A percentile compares a stretch with the other conserved stretches of the same genome.
Evolutionary conservation across 2,888 invertebrate species (phyloP).

Genomic region (Microctonus aethiopoides): DNA sequence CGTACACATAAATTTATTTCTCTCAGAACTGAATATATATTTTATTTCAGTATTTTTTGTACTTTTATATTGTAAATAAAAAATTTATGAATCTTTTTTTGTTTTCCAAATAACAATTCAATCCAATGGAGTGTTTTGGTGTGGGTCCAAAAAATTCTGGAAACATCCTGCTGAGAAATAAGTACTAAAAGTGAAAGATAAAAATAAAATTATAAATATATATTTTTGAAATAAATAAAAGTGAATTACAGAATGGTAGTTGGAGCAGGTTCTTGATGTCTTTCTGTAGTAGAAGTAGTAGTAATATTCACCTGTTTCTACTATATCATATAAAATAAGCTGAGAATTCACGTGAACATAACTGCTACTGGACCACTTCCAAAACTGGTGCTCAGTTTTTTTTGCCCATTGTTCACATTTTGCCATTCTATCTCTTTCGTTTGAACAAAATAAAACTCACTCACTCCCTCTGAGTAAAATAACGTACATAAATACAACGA

Average conservation of each 20-base stretch:
- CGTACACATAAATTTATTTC: neutral
- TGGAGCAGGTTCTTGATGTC: neutral
- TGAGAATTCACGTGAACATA: constrained; percentile 17
- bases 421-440: neutral
- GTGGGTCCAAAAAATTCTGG: neutral
- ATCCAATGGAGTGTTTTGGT: neutral
- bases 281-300: neutral
- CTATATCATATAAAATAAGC: constrained; percentile 21
- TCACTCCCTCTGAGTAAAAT: neutral
- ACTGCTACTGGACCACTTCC: constrained; percentile 19
- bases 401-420: neutral
- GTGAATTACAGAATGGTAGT: constrained; percentile 21
- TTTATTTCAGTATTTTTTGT: no score
- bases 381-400: constrained; percentile 9
- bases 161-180: neutral
- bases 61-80: neutral
- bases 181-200: neutral
- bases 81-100: neutral
- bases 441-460: neutral
- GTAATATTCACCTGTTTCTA: constrained; percentile 28
- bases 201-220: neutral
- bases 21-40: neutral
- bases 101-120: neutral
- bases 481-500: constrained; percentile 2
- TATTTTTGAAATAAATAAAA: neutral